Evolutionary conservation across 2,888 invertebrate species (phyloP).

Genomic region (Sturmia bella): DNA sequence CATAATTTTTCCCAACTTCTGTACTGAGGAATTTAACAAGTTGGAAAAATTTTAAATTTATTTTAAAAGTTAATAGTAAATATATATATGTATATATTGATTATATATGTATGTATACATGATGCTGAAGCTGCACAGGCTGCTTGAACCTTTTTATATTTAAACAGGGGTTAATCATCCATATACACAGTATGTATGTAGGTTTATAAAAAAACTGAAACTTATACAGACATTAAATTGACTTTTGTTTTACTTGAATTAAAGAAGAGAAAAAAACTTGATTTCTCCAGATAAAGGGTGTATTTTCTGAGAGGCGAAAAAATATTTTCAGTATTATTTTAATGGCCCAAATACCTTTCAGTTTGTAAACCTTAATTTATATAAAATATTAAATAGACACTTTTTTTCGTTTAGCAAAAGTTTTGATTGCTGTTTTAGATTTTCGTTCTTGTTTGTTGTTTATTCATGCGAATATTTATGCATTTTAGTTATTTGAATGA

Average conservation of each 20-base stretch:
- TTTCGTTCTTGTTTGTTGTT: too few species aligned
- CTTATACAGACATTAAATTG: slow-evolving; percentile 5
- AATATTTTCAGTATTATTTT: not conserved
- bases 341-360: too few species aligned
- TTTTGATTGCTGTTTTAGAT: too few species aligned
- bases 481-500: too few species aligned
- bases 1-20: slow-evolving; percentile 31
- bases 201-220: slow-evolving; percentile 3
- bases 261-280: slow-evolving; percentile 49
- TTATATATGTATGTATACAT: not conserved
- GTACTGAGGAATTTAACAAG: slow-evolving; percentile 17
- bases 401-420: too few species aligned
- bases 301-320: not conserved
- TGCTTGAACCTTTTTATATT: slow-evolving; percentile 3
- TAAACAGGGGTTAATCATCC: slow-evolving; percentile 59
- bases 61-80: slow-evolving; percentile 1
- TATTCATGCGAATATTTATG: too few species aligned
- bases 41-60: slow-evolving; percentile 10
- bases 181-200: too few species aligned
- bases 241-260: slow-evolving; percentile 51
- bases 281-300: slow-evolving; percentile 28
- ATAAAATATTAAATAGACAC: too few species aligned
- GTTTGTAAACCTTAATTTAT: too few species aligned
- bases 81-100: slow-evolving; percentile 6
- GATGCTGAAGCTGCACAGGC: slow-evolving; percentile 1